Evolutionary conservation across 1,140 invertebrate species (phyloP), one percentile per base, ranked within the genome.

Genomic region (Sycophila sp.): DNA sequence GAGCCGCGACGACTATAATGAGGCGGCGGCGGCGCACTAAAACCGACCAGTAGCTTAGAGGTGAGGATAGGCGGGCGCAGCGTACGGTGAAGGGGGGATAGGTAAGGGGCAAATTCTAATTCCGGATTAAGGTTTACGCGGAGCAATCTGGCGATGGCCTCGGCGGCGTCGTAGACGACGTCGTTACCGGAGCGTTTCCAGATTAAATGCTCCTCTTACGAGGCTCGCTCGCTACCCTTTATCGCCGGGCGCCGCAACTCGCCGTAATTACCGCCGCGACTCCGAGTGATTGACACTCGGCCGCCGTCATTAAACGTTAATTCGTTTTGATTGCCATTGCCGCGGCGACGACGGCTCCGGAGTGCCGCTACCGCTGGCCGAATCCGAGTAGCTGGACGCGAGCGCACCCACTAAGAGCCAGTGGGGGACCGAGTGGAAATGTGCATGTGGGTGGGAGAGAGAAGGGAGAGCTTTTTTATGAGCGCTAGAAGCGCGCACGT

Each of bases 101-200:
- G n/a, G n/a, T n/a, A n/a, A n/a, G 24, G 42, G 62, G 69, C 36
- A 70, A 76, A 77, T 82, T 79, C 77, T 81, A 79, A 81, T 80
- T 80, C 68, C 69, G 80, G 75, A 83, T 82, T 80, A 79, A 80
- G 74, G 78, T 82, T 82, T 79, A 80, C 74, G 77, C 71, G 26
- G 59, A 69, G 75, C 73, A 80, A 81, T 83, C 78, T 80, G 76
- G 75, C 73, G 75, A 73, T 77, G 74, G 72, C 66, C 74, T 71
- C 77, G 73, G 76, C 74, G 74, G 53, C 62, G 47, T 32, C 59
- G 32, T 17, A 45, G 72, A 75, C 71, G 66, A 79, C 73, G 77
- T 81, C 80, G 75, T 81, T 82, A 80, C 77, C 76, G 63, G 58
- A 72, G 75, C 75, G 71, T 77, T 80, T 81, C 80, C 78, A 79